Base-by-base conservation (phyloP, 2,113 vertebrate species). In the Corythornis madagascariensis region DNA sequence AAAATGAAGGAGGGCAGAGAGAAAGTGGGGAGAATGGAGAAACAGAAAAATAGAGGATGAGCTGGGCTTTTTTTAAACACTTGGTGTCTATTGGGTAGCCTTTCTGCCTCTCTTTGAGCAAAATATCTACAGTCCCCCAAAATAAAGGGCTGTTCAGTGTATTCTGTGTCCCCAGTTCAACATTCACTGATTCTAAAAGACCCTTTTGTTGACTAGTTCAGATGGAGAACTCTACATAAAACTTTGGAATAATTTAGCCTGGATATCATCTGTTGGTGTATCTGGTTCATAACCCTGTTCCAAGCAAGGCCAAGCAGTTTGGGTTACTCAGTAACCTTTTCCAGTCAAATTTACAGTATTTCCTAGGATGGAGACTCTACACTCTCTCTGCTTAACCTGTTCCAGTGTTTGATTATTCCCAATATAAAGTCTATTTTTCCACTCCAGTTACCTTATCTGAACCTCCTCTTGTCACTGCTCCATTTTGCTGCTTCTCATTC, bases 381-480 rank as follows among this genome's bases (percentile, higher is more conserved):
- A 33, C 21, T 56, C 25, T 75, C 33, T 50, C 26, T 64, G 47
- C 10, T 19, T 42, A 24, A 43, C 8, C 9, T 69, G 13, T 63
- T 38, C 4, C 5, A 69, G 11, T n/a, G 29, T 42, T 50, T 22
- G 11, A 24, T 15, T 1, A 11, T 7, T 8, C 25, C 8, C 6
- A 31, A 1, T 9, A 14, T 16, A 4, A 73, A 47, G 8, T 17
- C 2, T 0, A 42, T 40, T 35, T 48, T 43, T 0, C 5, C 3
- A 8, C 2, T 3, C 3, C 16, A 14, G 4, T 47, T 43, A 53
- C 29, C 13, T 26, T 17, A 67, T 35, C 40, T 1, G 1, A 43
- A 31, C 35, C 29, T 35, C 21, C 21, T 7, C 7, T 56, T 63
- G 14, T 29, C 25, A 55, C n/a, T 56, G 25, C 15, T 69, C 67